Evolutionary conservation across 2,113 vertebrate species (phyloP), one percentile per base, ranked within the genome.

Genomic region (Symphodus melops): DNA sequence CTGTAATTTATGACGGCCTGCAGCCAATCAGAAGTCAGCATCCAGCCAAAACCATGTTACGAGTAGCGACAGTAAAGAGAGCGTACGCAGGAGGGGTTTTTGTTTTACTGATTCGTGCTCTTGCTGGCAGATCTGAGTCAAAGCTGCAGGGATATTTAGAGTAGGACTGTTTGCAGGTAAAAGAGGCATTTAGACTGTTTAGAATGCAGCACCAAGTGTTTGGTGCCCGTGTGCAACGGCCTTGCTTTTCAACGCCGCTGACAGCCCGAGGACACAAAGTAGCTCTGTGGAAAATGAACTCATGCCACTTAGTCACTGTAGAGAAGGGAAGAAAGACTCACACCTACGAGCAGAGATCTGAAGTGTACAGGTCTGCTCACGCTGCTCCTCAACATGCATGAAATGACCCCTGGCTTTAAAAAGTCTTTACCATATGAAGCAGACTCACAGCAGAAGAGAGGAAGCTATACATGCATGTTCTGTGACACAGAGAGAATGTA

Each of bases 191-290:
- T 63, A 68, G 48, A 21, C 82, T 91, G 69, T 74, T 92, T 90
- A 85, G 77, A 71, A 92, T 92, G 86, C 86, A 71, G 79, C 74
- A 39, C 72, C 61, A 16, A 72, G 60, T 19, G 16, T 39, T 20
- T 60, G 62, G 62, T 73, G 75, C 83, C 86, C 83, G 51, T 19
- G 69, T 72, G 49, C 73, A 76, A 63, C 81, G 86, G 72, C 66
- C 56, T 85, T 72, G 70, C 39, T 75, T 87, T 90, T 89, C 72
- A 89, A 85, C 59, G 72, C 64, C 53, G 20, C 71, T 87, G 71
- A 90, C 88, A 89, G 88, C 89, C 90, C 36, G 86, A 87, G 86
- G 86, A 91, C 84, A 89, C 76, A 79, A 66, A 77, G 41, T 61
- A 83, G 84, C 81, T 66, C 71, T 64, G 70, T 75, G 56, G 42